These are phyloP conservation scores for Callionymus lyra DNA, from an alignment of 2,113 vertebrate genomes.

Conservation along the genomic window DNA sequence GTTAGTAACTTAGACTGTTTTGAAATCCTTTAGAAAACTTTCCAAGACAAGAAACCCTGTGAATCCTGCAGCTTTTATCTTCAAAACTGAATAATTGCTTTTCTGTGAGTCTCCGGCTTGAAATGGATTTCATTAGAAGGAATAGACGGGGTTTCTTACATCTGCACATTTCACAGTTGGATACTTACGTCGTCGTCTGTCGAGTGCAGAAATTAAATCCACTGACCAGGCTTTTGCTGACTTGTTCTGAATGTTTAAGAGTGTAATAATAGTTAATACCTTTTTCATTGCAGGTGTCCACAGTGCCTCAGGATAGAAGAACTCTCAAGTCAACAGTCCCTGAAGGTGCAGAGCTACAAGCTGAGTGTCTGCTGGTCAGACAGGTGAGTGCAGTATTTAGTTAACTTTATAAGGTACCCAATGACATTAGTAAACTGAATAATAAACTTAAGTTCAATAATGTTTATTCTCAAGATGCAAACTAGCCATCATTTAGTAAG, in stretches of 20 bases:
- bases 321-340: constrained; percentile 87
- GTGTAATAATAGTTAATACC: no score
- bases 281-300: constrained; percentile 69
- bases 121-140: constrained; percentile 14
- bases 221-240: constrained; percentile 5
- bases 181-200: constrained; percentile 2
- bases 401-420: no score
- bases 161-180: constrained; percentile 16
- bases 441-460: no score
- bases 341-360: constrained; percentile 81
- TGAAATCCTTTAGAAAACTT: no score
- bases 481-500: no score
- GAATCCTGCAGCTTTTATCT: no score
- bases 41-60: no score
- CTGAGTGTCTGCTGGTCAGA: constrained; percentile 90
- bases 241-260: constrained; percentile 5
- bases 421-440: no score
- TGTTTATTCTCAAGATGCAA: no score
- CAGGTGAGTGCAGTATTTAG: constrained; percentile 80
- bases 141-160: constrained; percentile 21
- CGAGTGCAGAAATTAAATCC: constrained; percentile 16
- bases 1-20: no score
- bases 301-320: constrained; percentile 80
- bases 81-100: constrained; percentile 12
- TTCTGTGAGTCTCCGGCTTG: constrained; percentile 17